These are phyloP conservation scores for Epicauta chinensis DNA, from an alignment of 1,140 invertebrate genomes.

Conservation along the genomic window DNA sequence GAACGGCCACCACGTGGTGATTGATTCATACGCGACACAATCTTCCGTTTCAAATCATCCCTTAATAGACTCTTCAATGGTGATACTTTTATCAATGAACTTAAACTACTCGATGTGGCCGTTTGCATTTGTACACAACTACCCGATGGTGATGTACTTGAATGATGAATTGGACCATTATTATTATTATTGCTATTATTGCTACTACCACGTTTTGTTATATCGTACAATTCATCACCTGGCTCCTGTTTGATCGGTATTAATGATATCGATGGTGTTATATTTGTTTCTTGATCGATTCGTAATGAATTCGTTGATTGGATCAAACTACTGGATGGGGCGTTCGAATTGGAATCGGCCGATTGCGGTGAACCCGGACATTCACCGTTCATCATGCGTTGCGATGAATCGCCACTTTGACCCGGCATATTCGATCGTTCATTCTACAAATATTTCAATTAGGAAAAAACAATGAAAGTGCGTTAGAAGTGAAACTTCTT, in stretches of 20 bases:
- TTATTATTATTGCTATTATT: no score
- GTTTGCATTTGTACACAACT: conserved; percentile 37
- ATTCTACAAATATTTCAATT: conserved; percentile 2
- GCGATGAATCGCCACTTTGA: conserved; percentile 41
- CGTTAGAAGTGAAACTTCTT: no score
- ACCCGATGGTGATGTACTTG: conserved; percentile 34
- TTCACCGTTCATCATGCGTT: conserved; percentile 46
- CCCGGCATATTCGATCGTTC: conserved; percentile 23
- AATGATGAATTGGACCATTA: conserved; percentile 40
- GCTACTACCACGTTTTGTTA: conserved; percentile 29
- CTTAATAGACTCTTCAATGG: conserved; percentile 74
- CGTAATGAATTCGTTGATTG: conserved; percentile 38
- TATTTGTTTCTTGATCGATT: conserved; percentile 49
- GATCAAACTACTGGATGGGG: conserved; percentile 59
- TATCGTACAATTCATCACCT: conserved; percentile 36
- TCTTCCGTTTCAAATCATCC: conserved; percentile 71
- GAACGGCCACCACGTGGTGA: conserved; percentile 35
- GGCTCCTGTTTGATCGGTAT: conserved; percentile 79
- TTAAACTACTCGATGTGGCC: conserved; percentile 57
- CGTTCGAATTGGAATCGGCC: conserved; percentile 66
- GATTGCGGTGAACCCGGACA: conserved; percentile 68
- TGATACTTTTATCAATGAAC: conserved; percentile 68
- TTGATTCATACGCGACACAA: conserved; percentile 52
- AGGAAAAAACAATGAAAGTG: no score
- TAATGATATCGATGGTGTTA: conserved; percentile 76